phyloP scores from a whole-genome alignment of 2,888 invertebrate genomes.

The Linnaemya vulpina region DNA sequence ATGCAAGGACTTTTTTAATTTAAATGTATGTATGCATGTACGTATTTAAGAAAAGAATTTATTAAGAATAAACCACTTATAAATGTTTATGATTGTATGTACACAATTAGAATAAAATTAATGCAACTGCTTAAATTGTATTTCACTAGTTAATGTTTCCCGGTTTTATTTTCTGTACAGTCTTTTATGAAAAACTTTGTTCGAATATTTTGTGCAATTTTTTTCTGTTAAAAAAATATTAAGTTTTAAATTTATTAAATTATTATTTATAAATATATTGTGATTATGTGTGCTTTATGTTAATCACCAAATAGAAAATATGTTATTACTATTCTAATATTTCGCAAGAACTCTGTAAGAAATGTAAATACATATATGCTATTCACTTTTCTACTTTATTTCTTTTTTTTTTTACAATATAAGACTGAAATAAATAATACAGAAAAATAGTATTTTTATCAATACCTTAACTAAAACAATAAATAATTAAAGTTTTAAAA shows the following conservation, averaged over 20 bases:
- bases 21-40: slow-evolving; percentile 27
- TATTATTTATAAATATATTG: slow-evolving; percentile 12
- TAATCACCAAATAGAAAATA: slow-evolving; percentile 10
- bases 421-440: slow-evolving; percentile 60
- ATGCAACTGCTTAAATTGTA: not conserved
- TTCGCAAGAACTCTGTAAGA: not conserved
- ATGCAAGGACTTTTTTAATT: slow-evolving; percentile 44
- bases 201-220: slow-evolving; percentile 9
- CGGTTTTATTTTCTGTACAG: not conserved
- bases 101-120: slow-evolving; percentile 6
- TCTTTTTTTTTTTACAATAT: slow-evolving; percentile 45
- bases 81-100: slow-evolving; percentile 7
- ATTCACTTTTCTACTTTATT: slow-evolving; percentile 32
- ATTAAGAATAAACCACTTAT: slow-evolving; percentile 25
- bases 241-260: not conserved
- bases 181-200: not conserved
- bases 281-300: slow-evolving; percentile 49
- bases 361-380: slow-evolving; percentile 51
- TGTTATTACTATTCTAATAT: not conserved
- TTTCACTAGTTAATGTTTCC: slow-evolving; percentile 4
- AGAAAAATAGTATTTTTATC: slow-evolving; percentile 56
- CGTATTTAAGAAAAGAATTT: slow-evolving; percentile 57
- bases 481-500: slow-evolving; percentile 10
- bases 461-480: slow-evolving; percentile 33
- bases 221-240: not conserved